Evolutionary conservation across 2,888 invertebrate species (phyloP).

Genomic region (Campoletis raptor): DNA sequence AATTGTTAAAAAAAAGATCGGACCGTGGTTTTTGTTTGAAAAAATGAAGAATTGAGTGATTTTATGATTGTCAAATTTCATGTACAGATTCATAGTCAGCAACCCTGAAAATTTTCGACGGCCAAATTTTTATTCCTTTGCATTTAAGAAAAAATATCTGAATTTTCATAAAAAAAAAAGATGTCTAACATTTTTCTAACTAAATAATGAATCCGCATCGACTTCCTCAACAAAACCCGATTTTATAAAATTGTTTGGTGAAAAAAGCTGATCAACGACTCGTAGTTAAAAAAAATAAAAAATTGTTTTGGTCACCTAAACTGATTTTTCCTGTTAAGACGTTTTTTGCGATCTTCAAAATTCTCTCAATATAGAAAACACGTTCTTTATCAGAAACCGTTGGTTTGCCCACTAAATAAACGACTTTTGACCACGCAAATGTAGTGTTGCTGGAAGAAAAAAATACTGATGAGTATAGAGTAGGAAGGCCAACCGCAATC

Average conservation of each 20-base stretch:
- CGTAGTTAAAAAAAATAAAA: neutral
- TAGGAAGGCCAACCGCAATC: conserved; percentile 34
- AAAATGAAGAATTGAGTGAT: too few relatives aligned
- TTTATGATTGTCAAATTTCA: too few relatives aligned
- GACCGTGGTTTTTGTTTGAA: too few relatives aligned
- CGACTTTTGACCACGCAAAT: conserved; percentile 20
- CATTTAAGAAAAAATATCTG: too few relatives aligned
- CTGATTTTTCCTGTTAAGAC: neutral
- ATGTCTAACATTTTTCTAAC: neutral
- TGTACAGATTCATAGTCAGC: too few relatives aligned
- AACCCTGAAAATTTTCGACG: too few relatives aligned
- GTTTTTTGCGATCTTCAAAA: neutral
- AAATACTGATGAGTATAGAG: conserved; percentile 12
- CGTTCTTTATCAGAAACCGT: neutral
- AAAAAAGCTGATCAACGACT: neutral
- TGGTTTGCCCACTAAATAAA: conserved; percentile 29
- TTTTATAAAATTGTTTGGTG: neutral
- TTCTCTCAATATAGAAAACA: neutral
- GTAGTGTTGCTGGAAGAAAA: neutral
- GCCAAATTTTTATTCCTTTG: too few relatives aligned
- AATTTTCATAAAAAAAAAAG: too few relatives aligned
- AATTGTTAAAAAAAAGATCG: too few relatives aligned
- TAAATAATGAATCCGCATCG: neutral
- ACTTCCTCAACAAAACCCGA: neutral
- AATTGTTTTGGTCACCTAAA: neutral